A percentile compares a stretch with the other conserved stretches of the same genome.
These are phyloP conservation scores for Lacanobia oleracea DNA, from an alignment of 2,888 invertebrate species.

Conservation along the genomic window DNA sequence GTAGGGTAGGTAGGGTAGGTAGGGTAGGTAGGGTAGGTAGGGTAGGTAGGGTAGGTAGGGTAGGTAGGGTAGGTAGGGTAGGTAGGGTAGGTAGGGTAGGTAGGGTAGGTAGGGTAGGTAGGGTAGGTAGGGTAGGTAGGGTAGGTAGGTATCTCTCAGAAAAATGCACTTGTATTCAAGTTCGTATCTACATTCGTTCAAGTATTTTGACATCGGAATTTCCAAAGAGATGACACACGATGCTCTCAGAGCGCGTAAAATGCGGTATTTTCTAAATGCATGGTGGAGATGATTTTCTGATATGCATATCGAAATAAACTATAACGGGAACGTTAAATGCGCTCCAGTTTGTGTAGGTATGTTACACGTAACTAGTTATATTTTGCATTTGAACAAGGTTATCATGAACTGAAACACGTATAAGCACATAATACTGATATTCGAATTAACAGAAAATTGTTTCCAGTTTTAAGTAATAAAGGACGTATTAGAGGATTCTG, in stretches of 20 bases:
- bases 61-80: too few relatives aligned
- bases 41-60: too few relatives aligned
- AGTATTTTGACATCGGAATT: background rate
- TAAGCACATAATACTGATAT: slow-evolving; percentile 1
- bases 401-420: slow-evolving; percentile 26
- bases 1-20: too few relatives aligned
- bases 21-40: too few relatives aligned
- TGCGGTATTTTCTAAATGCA: slow-evolving; percentile 44
- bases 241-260: slow-evolving; percentile 18
- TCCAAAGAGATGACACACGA: slow-evolving; percentile 14
- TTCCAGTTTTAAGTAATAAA: background rate
- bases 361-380: slow-evolving; percentile 22
- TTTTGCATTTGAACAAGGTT: slow-evolving; percentile 41
- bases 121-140: too few relatives aligned
- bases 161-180: background rate
- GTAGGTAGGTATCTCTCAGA: too few relatives aligned
- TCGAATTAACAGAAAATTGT: background rate
- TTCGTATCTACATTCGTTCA: background rate
- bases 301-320: slow-evolving; percentile 61
- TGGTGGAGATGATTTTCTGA: slow-evolving; percentile 58
- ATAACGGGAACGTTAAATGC: slow-evolving; percentile 51
- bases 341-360: slow-evolving; percentile 50
- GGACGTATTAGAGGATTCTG: background rate
- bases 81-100: too few relatives aligned
- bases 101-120: too few relatives aligned